Conservation (phyloP, 2,888 invertebrate genomes). For the Entomobrya multifasciata region DNA sequence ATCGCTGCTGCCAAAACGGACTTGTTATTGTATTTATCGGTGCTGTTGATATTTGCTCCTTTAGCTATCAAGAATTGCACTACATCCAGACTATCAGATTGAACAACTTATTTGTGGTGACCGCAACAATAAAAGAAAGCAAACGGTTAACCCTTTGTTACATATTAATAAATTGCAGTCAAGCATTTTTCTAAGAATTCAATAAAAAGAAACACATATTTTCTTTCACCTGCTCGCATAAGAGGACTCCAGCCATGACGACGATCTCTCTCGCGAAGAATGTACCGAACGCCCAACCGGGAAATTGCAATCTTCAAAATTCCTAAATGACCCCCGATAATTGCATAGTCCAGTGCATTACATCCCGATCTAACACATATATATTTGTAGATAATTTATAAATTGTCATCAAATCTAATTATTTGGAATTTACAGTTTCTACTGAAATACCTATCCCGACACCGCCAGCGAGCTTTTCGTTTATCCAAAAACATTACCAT, state of each 20-base stretch:
- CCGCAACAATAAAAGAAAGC: not conserved
- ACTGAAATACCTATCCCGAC: conserved; percentile 77
- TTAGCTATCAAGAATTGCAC: conserved; percentile 66
- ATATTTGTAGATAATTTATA: not conserved
- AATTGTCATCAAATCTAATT: not conserved
- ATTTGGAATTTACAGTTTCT: no score
- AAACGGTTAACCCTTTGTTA: no score
- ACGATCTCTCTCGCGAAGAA: conserved; percentile 76
- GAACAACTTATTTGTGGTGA: conserved; percentile 73
- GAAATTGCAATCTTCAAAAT: conserved; percentile 74
- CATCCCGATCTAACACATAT: conserved; percentile 76
- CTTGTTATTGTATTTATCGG: conserved; percentile 64
- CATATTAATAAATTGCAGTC: no score
- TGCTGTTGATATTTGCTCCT: conserved; percentile 74
- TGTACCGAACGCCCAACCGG: conserved; percentile 70
- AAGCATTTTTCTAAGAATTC: no score
- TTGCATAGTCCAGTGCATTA: conserved; percentile 79
- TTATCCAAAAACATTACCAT: conserved; percentile 74
- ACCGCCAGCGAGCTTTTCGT: conserved; percentile 78
- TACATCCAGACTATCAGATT: conserved; percentile 71
- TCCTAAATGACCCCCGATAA: conserved; percentile 75
- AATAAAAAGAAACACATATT: no score
- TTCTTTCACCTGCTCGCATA: conserved; percentile 78
- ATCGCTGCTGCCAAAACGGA: conserved; percentile 73
- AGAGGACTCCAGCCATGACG: conserved; percentile 79